Conservation (phyloP, 2,888 invertebrate genomes). For the Ptycholaimellus sp. region DNA sequence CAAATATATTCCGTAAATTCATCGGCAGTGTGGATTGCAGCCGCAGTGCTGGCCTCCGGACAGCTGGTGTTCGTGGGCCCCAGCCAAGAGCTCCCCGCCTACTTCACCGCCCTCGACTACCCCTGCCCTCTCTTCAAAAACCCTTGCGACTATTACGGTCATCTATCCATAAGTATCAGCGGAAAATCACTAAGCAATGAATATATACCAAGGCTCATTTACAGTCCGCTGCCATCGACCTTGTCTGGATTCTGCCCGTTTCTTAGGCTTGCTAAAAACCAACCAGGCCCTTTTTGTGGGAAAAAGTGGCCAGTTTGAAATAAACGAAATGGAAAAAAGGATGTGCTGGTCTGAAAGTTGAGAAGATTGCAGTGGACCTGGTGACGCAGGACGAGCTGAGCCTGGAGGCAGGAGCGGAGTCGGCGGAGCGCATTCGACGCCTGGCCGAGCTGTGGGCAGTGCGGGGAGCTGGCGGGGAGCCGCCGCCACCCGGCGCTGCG, state of each 20-base stretch:
- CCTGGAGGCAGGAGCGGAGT: slow-evolving; percentile 76
- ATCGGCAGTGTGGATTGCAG: slow-evolving; percentile 16
- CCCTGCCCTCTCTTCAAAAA: slow-evolving; percentile 88
- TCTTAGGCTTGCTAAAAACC: too few species aligned
- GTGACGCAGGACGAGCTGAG: slow-evolving; percentile 76
- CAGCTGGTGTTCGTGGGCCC: slow-evolving; percentile 72
- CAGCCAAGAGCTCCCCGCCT: slow-evolving; percentile 52
- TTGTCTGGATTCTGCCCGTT: too few species aligned
- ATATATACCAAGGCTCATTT: too few species aligned
- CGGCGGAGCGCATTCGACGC: slow-evolving; percentile 69
- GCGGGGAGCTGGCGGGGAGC: slow-evolving; percentile 38
- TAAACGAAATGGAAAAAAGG: too few species aligned
- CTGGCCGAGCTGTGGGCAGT: slow-evolving; percentile 53
- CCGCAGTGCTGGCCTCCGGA: slow-evolving; percentile 63
- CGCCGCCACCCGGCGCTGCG: slow-evolving; percentile 41
- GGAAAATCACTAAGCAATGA: too few species aligned
- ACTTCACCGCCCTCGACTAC: slow-evolving; percentile 68
- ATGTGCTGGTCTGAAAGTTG: too few species aligned
- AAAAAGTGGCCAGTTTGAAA: too few species aligned
- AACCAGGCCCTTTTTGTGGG: too few species aligned
- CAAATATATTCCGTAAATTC: background rate
- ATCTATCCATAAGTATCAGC: too few species aligned
- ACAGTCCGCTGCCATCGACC: too few species aligned
- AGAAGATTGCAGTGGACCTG: slow-evolving; percentile 48
- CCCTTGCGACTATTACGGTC: slow-evolving; percentile 69